Evolutionary conservation across 2,888 invertebrate species (phyloP), one percentile per base, ranked within the genome.

Genomic region (Dicyrtoma fusca): DNA sequence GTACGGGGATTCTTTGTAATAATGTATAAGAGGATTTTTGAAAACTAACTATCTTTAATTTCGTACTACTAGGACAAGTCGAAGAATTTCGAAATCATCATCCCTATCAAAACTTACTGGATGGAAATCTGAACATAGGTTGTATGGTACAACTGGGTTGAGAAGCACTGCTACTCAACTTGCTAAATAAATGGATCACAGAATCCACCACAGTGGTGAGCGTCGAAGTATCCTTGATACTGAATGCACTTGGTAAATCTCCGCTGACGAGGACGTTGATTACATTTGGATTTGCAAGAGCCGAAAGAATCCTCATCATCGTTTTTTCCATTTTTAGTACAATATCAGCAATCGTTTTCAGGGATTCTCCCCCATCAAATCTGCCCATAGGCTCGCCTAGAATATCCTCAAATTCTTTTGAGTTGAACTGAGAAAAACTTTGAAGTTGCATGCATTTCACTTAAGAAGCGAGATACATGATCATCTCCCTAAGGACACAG

Each of bases 141-240:
- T 89, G 88, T 81, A 95, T 88, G 82, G 95, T 88, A 71, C 91
- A 86, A 25, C 88, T 87, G 1, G 91, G 90, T 82, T 89, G 88
- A 8, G 92, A 89, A 1, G 93, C 90, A 81, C 90, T 89, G 57
- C 88, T 87, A n/a, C 90, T 89, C 75, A 95, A 85, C 1, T 90
- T 89, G 34, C 90, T 88, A 69, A 95, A 87, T 77, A 95, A 87
- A 84, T 92, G 91, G 82, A 93, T 94, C n/a, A 95, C 89, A 21
- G 92, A 92, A 82, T 95, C 95, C 1, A 92, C 91, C 68, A 94
- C 89, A 0, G 92, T 91, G 34, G 89, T 87, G 10, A 91, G 89
- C 21, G 73, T 73, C 17, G 78, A 75, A 17, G 74, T 76, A 49
- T 80, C 78, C 69, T 78, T 74, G 34, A 78, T 77, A 49, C 74